These are phyloP conservation scores for Muscina levida DNA, from an alignment of 2,888 invertebrate species.

Conservation along the genomic window DNA sequence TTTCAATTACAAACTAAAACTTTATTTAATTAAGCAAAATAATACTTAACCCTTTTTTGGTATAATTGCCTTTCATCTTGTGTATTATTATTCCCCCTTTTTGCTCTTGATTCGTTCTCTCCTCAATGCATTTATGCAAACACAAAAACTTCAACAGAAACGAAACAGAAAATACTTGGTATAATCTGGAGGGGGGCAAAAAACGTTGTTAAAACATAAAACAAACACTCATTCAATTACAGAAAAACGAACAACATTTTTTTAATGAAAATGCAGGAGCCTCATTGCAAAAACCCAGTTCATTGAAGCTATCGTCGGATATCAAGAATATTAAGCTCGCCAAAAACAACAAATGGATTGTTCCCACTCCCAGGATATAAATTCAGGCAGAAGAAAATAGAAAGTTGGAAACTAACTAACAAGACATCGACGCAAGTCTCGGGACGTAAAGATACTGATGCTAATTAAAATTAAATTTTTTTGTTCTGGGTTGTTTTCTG, in stretches of 20 bases:
- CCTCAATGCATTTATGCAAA: conserved; percentile 41
- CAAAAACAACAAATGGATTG: no score
- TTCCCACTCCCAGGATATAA: no score
- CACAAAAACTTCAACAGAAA: conserved; percentile 50
- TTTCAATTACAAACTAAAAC: conserved; percentile 54
- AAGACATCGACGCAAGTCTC: no score
- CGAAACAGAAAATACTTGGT: conserved; percentile 11
- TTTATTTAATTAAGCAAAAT: conserved; percentile 63
- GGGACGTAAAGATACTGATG: no score
- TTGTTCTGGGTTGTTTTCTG: no score
- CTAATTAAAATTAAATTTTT: no score
- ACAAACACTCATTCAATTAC: conserved; percentile 59
- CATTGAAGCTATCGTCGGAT: no score
- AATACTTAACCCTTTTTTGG: conserved; percentile 51
- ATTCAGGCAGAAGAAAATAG: no score
- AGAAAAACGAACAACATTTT: conserved; percentile 51
- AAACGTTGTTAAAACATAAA: conserved; percentile 61
- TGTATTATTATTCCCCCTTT: conserved; percentile 25
- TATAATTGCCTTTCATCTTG: conserved; percentile 38
- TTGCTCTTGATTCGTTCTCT: conserved; percentile 6
- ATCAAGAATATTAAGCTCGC: no score
- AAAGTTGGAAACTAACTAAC: no score
- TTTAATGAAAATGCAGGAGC: conserved; percentile 49
- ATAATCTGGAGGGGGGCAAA: conserved; percentile 40
- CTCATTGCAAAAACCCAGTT: neutral